Evolutionary conservation across 1,140 invertebrate species (phyloP), one percentile per base, ranked within the genome.

Genomic region (Papilio helenus): DNA sequence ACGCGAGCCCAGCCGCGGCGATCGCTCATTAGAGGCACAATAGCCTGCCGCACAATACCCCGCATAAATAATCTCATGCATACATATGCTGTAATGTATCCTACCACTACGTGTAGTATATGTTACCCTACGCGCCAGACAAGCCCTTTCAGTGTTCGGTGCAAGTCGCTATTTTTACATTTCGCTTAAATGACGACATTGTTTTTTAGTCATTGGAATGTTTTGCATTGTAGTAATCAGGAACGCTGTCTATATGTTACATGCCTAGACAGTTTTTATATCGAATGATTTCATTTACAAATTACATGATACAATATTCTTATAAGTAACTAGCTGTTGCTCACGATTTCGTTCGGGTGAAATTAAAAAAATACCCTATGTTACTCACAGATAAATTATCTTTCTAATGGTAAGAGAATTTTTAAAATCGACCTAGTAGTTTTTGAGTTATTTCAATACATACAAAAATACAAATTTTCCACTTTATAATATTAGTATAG

Each of bases 1-100:
- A 82, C 86, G 89, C 86, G 84, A 86, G 86, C 85, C 87, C 83
- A 86, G 85, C 80, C 61, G 77, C 81, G 80, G 84, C 86, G 87
- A 91, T 92, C 87, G 88, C 90, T 92, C 89, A 90, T 92, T 92
- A 92, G 87, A 76, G 83, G 79, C 79, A 92, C 89, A 92, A 92
- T 92, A 81, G 88, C 55, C 80, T 74, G 79, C 72, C 79, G 79
- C 81, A 90, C 89, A 91, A 90, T 87, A 80, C 84, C 74, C 61
- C 79, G 80, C 72, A 65, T 87, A 81, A 84, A 87, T 85, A 84
- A 87, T 87, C 80, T 78, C 83, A 87, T 72, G 71, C n/a, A 72
- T 16, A 72, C 16, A 16, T 72, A 72, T 23, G 18, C 34, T 34
- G 34, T 39, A 39, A 39, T 39, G 26, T 72, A 16, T 18, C 10